phyloP scores from a whole-genome alignment of 2,888 invertebrate genomes.

The Sinotaia quadrata region DNA sequence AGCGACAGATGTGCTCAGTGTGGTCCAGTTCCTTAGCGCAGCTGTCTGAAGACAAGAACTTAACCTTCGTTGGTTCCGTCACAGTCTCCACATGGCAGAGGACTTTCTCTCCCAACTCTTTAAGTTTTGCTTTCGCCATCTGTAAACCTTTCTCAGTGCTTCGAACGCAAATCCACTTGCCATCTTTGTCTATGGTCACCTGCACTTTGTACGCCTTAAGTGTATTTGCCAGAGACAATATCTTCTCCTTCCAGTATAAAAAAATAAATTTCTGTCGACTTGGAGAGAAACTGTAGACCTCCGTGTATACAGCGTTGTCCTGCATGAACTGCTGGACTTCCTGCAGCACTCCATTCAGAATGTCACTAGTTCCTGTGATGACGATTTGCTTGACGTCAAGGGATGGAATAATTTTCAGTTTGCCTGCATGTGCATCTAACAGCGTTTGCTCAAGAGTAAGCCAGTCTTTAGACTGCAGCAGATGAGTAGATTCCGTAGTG shows the following conservation, averaged over 20 bases:
- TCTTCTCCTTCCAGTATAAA: slow-evolving; percentile 27
- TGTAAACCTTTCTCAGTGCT: slow-evolving; percentile 6
- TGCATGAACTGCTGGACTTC: slow-evolving; percentile 33
- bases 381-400: neutral
- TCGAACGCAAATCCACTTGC: neutral
- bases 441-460: neutral
- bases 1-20: neutral
- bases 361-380: slow-evolving; percentile 13
- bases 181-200: neutral
- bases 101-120: neutral
- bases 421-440: neutral
- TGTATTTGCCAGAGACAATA: slow-evolving; percentile 22
- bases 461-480: slow-evolving; percentile 16
- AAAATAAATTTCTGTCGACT: slow-evolving; percentile 34
- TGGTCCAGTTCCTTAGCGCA: neutral
- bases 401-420: slow-evolving; percentile 23
- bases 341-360: slow-evolving; percentile 21
- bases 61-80: neutral
- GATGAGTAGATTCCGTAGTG: neutral
- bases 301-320: slow-evolving; percentile 31
- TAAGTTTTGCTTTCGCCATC: neutral
- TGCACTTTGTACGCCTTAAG: slow-evolving; percentile 8
- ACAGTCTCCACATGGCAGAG: neutral
- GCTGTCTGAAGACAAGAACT: neutral
- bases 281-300: slow-evolving; percentile 23